Evolutionary conservation across 2,888 invertebrate species (phyloP), one percentile per base, ranked within the genome.

Genomic region (Standfussiana lucernea): DNA sequence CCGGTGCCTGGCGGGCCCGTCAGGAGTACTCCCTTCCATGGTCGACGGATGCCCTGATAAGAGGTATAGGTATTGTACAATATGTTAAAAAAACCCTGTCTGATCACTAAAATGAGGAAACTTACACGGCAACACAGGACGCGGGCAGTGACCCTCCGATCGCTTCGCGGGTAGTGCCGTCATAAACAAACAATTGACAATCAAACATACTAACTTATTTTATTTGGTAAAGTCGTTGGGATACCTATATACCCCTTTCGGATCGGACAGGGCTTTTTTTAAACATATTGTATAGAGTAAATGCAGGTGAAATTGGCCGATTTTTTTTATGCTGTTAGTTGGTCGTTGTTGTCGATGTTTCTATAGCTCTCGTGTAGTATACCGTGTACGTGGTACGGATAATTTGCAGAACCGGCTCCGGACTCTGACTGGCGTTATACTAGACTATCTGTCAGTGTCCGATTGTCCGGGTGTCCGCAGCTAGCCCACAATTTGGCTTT

Each of bases 1-100:
- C 98, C 98, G 0, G 98, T 98, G 53, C 98, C 98, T 0, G 98
- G 98, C 0, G 97, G 98, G 1, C 98, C 98, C 0, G 98, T 97
- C 92, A 98, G 97, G 50, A 98, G 91, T 0, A 98, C 97, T 10
- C 98, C 98, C 93, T 98, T 98, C 98, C 98, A 98, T 0, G 98
- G 98, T 82, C 98, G 96, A 50, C 98, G 97, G 81, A 98, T 98
- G 50, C 98, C 98, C 97, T 97, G 87, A 0, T 79, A 80, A 53
- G 13, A 79, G 24, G 18, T 59, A 56, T 21, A 45, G 21, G 28
- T 28, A 28, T 47, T 32, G 24, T 21, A 28, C n/a, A n/a, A n/a
- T n/a, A n/a, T n/a, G n/a, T n/a, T n/a, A n/a, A n/a, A n/a, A n/a
- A n/a, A n/a, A n/a, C n/a, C n/a, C n/a, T n/a, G n/a, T n/a, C n/a